A percentile compares a stretch with the other conserved stretches of the same genome.
phyloP scores from a whole-genome alignment of 2,113 vertebrate species.

The Mirounga angustirostris region DNA sequence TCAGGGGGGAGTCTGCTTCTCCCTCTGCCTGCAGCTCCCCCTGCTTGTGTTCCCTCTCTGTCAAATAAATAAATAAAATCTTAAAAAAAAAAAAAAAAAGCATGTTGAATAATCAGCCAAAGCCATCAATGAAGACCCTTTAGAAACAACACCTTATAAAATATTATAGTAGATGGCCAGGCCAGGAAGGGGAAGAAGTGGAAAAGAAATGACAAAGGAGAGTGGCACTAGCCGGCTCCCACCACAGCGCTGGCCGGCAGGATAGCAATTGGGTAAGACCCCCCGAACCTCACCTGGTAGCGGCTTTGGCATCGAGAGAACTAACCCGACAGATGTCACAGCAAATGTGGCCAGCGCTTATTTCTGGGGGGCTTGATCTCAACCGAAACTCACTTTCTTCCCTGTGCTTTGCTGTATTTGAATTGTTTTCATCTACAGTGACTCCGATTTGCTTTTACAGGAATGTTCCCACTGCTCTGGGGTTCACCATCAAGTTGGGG shows the following conservation, averaged over 20 bases:
- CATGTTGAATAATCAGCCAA: neutral
- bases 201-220: neutral
- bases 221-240: accelerated
- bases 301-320: neutral
- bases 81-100: neutral
- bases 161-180: neutral
- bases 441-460: neutral
- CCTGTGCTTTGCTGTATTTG: neutral
- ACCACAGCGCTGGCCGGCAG: accelerated
- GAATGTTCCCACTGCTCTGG: neutral
- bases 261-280: accelerated
- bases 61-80: neutral
- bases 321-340: accelerated
- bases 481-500: neutral
- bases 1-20: too few relatives aligned
- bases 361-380: neutral
- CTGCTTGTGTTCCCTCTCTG: too few relatives aligned
- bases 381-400: neutral
- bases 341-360: accelerated
- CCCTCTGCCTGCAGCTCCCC: too few relatives aligned
- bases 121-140: neutral
- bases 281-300: too few relatives aligned
- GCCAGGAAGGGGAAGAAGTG: neutral
- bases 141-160: neutral
- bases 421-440: neutral